phyloP scores from a whole-genome alignment of 2,888 invertebrate species.

The Sarcophaga rosellei region DNA sequence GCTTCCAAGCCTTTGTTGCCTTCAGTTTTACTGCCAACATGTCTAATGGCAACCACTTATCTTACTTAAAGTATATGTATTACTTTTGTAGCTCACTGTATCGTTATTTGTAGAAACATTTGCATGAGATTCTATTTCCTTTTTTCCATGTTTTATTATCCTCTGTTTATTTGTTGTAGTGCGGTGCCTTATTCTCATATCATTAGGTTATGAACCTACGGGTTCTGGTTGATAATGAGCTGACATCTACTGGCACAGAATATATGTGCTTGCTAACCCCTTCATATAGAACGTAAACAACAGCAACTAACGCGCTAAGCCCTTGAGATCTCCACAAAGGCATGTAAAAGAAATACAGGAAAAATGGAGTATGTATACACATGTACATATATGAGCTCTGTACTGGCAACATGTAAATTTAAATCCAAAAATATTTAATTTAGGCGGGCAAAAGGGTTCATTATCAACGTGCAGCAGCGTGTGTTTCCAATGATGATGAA shows the following conservation, averaged over 20 bases:
- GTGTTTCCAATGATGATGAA: no score
- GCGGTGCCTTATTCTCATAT: constrained; percentile 34
- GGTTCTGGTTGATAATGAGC: constrained; percentile 66
- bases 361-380: not conserved
- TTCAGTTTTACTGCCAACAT: no score
- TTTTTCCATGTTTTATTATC: constrained; percentile 9
- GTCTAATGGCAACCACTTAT: no score
- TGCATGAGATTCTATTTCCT: constrained; percentile 45
- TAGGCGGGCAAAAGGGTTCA: constrained; percentile 47
- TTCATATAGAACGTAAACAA: constrained; percentile 39
- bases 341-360: constrained; percentile 35
- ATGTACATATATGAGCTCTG: not conserved
- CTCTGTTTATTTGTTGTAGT: constrained; percentile 21
- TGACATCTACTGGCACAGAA: constrained; percentile 31
- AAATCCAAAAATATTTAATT: constrained; percentile 23
- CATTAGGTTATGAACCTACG: constrained; percentile 68
- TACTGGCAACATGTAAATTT: not conserved
- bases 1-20: no score
- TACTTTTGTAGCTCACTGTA: not conserved
- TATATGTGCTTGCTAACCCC: constrained; percentile 59
- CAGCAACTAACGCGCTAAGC: constrained; percentile 48
- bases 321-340: constrained; percentile 68
- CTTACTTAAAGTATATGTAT: not conserved
- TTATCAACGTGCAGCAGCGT: constrained; percentile 20
- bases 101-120: constrained; percentile 18